Base-by-base conservation (phyloP, 2,888 invertebrate genomes). In the Neoitamus cyanurus region DNA sequence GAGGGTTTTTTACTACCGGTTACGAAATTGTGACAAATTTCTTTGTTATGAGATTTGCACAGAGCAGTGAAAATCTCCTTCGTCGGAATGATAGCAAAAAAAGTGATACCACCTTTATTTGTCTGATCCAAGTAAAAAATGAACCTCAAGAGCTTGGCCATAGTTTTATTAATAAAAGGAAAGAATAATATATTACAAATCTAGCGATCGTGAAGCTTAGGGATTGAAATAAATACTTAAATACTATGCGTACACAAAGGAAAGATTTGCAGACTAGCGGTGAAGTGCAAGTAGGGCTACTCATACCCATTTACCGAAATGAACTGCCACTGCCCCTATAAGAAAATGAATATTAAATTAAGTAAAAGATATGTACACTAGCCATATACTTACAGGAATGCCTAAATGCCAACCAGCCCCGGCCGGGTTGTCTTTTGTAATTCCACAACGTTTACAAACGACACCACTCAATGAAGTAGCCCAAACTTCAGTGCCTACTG, bases 361-460 rank as follows among this genome's bases (percentile, higher is more conserved):
- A 30, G 34, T 34, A 28, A 25, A 58, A 20, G 3, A 72, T 37
- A n/a, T n/a, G n/a, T n/a, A n/a, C n/a, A n/a, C n/a, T n/a, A n/a
- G n/a, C n/a, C n/a, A n/a, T n/a, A 15, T 7, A 73, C 87, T 88
- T 87, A 91, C 91, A 36, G 90, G 89, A 77, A 95, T 94, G 37
- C 95, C 94, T 69, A 93, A 92, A 88, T 94, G 94, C 97, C 97
- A 98, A 34, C 95, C 94, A 36, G 94, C 93, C 77, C 97, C 97
- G 84, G 94, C 93, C 1, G 95, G 95, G 92, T 94, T 95, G 46
- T 93, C 93, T 70, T 92, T 90, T 11, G 95, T 95, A 46, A 97
- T 94, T 20, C 97, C 97, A 86, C 95, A 93, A 83, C 97, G 93
- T 85, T 95, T 93, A 86, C 94, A 94, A 75, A 96, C 91, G 28